Base-by-base conservation (phyloP, 2,113 vertebrate genomes). In the pig (Sus scrofa) region DNA sequence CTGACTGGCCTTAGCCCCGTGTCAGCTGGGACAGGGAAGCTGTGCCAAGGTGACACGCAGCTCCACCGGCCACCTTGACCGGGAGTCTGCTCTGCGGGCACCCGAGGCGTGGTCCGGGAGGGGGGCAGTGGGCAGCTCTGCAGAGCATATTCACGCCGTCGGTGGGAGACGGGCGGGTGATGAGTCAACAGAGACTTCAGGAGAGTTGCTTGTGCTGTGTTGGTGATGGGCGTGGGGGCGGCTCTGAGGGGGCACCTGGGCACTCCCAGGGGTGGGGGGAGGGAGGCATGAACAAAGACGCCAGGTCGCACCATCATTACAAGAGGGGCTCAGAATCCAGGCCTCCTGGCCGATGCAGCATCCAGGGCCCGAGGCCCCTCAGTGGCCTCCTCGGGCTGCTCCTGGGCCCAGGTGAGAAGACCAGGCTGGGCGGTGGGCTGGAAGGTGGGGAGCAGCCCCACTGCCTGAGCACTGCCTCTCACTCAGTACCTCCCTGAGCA, bases 161-260 rank as follows among this genome's bases (percentile, higher is more conserved):
- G 12, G 32, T n/a, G 74, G 12, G 56, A 32, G 20, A 24, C 32
- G 27, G 24, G 26, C 11, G 4, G 18, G 68, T 52, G 2, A 8
- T 1, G 54, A 30, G 15, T 6, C 3, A 11, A 18, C 30, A 6
- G 22, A 1, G 27, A 44, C 0, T 12, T 0, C 0, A 2, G 0
- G 37, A 4, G 2, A 1, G 71, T 6, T 3, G 27, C 0, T 0
- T 0, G 14, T 0, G 32, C 15, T 0, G 0, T 0, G 13, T 7
- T 1, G 15, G 58, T 10, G 7, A 12, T 2, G 2, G 58, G 22
- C 6, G 32, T 18, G 20, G n/a, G 20, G 20, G 18, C 0, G 0
- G 14, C 86, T 24, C 56, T 4, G 30, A 50, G 39, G 65, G 67
- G 67, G 44, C 58, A 7, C 8, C 16, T 3, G 26, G 2, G 30